A percentile compares a stretch with the other conserved stretches of the same genome.
phyloP scores from a whole-genome alignment of 2,113 vertebrate genomes.

The Lampris incognitus region DNA sequence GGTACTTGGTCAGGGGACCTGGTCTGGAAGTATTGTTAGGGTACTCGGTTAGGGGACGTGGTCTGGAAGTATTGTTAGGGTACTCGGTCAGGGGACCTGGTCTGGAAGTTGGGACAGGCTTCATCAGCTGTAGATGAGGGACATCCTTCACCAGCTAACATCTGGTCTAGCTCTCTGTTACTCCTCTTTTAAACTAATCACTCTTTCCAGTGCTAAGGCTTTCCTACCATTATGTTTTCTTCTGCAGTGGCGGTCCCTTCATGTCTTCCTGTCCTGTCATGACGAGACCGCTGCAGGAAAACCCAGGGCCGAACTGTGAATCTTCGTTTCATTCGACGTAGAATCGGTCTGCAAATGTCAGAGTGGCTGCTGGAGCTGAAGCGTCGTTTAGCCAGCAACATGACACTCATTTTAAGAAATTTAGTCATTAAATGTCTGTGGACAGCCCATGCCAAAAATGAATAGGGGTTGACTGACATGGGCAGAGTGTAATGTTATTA shows the following conservation, averaged over 20 bases:
- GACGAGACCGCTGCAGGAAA: background rate
- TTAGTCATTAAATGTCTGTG: background rate
- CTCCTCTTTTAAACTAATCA: background rate
- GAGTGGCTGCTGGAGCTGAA: background rate
- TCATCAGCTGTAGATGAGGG: background rate
- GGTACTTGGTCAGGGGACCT: too few species aligned
- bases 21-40: too few species aligned
- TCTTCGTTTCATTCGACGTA: background rate
- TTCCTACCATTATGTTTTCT: background rate
- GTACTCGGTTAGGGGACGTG: too few species aligned
- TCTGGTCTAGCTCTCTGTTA: constrained; percentile 1
- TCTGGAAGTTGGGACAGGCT: background rate
- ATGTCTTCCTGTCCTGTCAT: too few species aligned
- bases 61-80: too few species aligned
- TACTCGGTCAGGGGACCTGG: constrained; percentile 1
- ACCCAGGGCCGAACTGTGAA: background rate
- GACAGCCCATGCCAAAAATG: background rate
- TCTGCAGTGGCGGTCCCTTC: background rate
- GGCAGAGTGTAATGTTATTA: constrained; percentile 36
- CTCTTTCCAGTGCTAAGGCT: background rate
- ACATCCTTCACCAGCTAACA: background rate
- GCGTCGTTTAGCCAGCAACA: background rate
- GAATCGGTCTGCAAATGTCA: background rate
- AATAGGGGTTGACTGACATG: constrained; percentile 24
- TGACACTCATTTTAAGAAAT: background rate